Percentiles rank a stretch among this genome's conserved stretches.
Evolutionary conservation across 1,140 invertebrate species (phyloP).

Genomic region (Tigriopus japonicus): DNA sequence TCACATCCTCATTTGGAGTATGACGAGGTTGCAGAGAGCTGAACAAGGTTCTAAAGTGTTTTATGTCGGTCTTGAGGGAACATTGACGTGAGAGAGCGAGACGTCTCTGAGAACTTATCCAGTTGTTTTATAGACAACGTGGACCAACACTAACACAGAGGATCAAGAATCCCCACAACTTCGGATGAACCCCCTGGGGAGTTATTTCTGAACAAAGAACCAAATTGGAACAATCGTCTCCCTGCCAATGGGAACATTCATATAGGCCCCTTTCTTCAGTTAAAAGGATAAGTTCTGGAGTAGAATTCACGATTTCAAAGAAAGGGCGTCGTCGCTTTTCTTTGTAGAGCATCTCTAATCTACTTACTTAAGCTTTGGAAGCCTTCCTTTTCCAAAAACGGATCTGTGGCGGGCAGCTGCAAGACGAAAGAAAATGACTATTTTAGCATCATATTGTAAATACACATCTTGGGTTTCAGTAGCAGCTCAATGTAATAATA

Average conservation of each 20-base stretch:
- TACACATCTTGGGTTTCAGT: background rate
- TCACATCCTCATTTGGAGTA: too few relatives aligned
- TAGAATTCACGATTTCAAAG: background rate
- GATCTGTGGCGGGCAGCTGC: constrained; percentile 68
- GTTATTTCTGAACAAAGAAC: too few relatives aligned
- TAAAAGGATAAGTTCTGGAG: background rate
- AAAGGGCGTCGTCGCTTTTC: constrained; percentile 4
- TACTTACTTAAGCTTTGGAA: constrained; percentile 60
- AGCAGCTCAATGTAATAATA: background rate
- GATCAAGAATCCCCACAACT: too few relatives aligned
- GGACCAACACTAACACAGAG: too few relatives aligned
- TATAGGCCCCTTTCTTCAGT: background rate
- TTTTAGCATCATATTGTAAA: background rate
- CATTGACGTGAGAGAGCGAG: too few relatives aligned
- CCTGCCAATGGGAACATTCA: background rate
- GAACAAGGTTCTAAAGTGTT: too few relatives aligned
- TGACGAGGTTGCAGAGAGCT: too few relatives aligned
- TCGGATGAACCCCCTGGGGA: too few relatives aligned
- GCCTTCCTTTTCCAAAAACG: constrained; percentile 66
- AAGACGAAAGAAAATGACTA: constrained; percentile 26
- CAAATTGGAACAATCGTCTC: too few relatives aligned
- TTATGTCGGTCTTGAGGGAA: too few relatives aligned
- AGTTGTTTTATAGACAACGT: too few relatives aligned
- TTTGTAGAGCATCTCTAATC: background rate
- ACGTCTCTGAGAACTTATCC: too few relatives aligned